Base-by-base conservation (phyloP, 1,140 invertebrate species). In the Yoshiicerus persimilis region DNA sequence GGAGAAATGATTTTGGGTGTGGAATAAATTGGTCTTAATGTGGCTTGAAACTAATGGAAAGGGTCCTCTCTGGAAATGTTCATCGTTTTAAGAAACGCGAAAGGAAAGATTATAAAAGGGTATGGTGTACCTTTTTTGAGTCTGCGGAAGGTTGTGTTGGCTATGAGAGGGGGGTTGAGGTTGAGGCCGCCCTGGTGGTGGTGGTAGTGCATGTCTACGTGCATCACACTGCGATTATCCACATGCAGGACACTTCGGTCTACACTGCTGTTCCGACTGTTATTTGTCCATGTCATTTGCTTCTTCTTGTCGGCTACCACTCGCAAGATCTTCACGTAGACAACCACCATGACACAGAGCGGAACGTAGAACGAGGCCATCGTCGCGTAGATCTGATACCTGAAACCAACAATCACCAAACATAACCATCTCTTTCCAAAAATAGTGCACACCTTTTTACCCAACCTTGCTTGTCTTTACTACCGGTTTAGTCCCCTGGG, bases 311-410 rank as follows among this genome's bases (percentile, higher is more conserved):
- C 96, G 91, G 96, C 94, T 0, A 97, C 96, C 91, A 97, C 96
- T 70, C 95, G 94, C 92, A 98, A 97, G 92, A 98, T 98, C 93
- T 97, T 97, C 92, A 97, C 96, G 92, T 98, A 98, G 2, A 98
- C 93, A 88, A 96, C 95, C 30, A 98, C 95, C 97, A 98, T 98
- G 66, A 98, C 96, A 85, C 96, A 94, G 32, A 98, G 92, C 0
- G 97, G 97, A 90, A 98, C 95, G 93, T 98, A 98, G 93, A 98
- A 98, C 70, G 96, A 97, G 56, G 96, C 96, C 87, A 97, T 93
- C 0, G 97, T 98, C 32, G 97, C 97, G 92, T 98, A 98, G 83
- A 98, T 96, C 93, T 97, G 96, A 93, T 96, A 98, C 90, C 90
- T 91, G 86, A 8, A 83, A 66, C 41, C 13, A 84, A 86, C 66